These are phyloP conservation scores for Mobula hypostoma DNA, from an alignment of 2,113 vertebrate species.

Conservation along the genomic window DNA sequence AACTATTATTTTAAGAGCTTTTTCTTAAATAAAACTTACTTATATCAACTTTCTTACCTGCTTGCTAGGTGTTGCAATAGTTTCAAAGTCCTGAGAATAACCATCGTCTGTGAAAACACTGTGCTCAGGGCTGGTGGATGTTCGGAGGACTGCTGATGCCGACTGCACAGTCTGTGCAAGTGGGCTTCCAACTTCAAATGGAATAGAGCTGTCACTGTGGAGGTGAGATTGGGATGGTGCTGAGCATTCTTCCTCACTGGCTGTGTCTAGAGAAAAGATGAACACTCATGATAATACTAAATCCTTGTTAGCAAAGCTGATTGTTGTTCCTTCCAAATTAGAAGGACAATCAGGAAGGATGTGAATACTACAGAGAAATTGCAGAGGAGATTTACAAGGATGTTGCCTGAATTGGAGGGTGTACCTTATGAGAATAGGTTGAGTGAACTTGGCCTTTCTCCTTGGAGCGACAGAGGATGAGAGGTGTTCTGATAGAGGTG, in stretches of 20 bases:
- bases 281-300: neutral
- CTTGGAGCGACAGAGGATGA: too few species aligned
- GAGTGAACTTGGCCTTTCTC: too few species aligned
- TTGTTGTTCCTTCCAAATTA: neutral
- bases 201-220: conserved; percentile 61
- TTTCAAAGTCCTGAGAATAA: conserved; percentile 69
- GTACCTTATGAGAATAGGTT: too few species aligned
- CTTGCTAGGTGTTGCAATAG: conserved; percentile 54
- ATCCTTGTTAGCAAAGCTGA: neutral
- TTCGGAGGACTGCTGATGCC: conserved; percentile 46
- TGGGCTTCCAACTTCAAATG: conserved; percentile 59
- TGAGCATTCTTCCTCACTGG: conserved; percentile 56
- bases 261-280: conserved; percentile 51
- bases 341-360: neutral
- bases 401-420: too few species aligned
- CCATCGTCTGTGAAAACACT: conserved; percentile 52
- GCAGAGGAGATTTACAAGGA: too few species aligned
- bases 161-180: conserved; percentile 50
- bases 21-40: too few species aligned
- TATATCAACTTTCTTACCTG: conserved; percentile 55
- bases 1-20: neutral
- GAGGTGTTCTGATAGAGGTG: too few species aligned
- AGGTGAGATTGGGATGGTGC: conserved; percentile 59
- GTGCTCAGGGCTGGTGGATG: conserved; percentile 52
- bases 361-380: too few species aligned